Evolutionary conservation across 2,888 invertebrate genomes (phyloP).

Genomic region (Trachelus iudaicus): DNA sequence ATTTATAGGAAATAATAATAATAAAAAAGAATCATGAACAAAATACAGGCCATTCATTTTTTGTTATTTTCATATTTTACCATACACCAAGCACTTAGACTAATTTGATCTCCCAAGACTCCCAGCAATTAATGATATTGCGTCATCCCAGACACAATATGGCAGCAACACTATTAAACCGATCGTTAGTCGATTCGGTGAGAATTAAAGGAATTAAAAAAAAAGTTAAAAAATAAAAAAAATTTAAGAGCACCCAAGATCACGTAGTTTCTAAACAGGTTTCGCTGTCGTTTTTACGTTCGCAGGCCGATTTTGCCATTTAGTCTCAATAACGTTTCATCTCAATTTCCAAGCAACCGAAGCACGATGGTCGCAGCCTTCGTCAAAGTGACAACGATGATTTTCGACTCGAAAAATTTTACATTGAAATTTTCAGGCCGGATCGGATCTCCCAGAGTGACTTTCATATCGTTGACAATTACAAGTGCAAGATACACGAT

Average conservation of each 20-base stretch:
- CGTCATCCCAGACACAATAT: neutral
- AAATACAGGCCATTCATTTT: neutral
- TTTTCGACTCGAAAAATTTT: too few species aligned
- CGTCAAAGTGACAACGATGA: too few species aligned
- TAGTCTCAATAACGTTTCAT: neutral
- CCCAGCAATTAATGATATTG: neutral
- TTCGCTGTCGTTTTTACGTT: neutral
- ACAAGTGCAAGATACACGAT: too few species aligned
- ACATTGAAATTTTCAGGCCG: too few species aligned
- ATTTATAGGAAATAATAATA: neutral
- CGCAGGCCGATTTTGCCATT: neutral
- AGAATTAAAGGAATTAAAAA: neutral
- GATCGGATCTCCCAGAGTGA: too few species aligned
- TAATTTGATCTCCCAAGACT: neutral
- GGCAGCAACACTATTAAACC: neutral
- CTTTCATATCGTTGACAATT: too few species aligned
- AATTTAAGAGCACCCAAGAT: neutral
- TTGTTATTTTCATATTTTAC: neutral
- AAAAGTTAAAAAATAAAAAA: neutral
- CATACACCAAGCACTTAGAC: neutral
- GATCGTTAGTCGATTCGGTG: neutral
- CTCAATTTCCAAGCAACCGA: neutral
- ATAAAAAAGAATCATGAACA: neutral
- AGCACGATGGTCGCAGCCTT: neutral
- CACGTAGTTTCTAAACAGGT: neutral